These are phyloP conservation scores for Sinohyriopsis cumingii DNA, from an alignment of 2,888 invertebrate species.

Conservation along the genomic window DNA sequence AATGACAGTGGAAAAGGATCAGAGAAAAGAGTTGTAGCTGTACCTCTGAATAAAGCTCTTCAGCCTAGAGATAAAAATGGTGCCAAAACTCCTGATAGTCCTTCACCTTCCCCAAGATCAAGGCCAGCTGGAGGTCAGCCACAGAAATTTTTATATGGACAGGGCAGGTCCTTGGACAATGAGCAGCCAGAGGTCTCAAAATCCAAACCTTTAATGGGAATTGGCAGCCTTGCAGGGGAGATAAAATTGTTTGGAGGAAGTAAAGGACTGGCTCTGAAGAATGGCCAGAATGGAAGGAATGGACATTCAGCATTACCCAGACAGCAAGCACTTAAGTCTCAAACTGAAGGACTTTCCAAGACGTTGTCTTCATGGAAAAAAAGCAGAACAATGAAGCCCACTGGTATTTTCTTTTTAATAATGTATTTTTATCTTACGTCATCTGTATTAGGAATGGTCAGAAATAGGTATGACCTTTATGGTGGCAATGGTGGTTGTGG, in stretches of 20 bases:
- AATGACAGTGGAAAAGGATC: conserved; percentile 4
- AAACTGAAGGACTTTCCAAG: conserved; percentile 36
- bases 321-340: conserved; percentile 1
- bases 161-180: not conserved
- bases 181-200: not conserved
- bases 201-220: conserved; percentile 1
- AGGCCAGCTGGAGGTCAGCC: too few relatives aligned
- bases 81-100: conserved; percentile 6
- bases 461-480: too few relatives aligned
- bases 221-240: conserved; percentile 24
- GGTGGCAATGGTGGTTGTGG: too few relatives aligned
- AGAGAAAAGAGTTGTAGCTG: conserved; percentile 1
- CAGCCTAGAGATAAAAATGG: conserved; percentile 30
- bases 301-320: not conserved
- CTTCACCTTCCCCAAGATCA: too few relatives aligned
- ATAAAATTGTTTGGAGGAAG: conserved; percentile 34
- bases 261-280: conserved; percentile 16
- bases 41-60: conserved; percentile 39
- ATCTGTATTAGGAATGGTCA: too few relatives aligned
- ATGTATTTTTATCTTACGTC: not conserved
- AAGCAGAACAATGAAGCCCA: conserved; percentile 34
- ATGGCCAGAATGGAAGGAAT: not conserved
- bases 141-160: not conserved
- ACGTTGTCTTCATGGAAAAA: conserved; percentile 54
- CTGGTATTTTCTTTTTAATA: conserved; percentile 13